These are phyloP conservation scores for Drosophila sturtevanti DNA, from an alignment of 1,140 invertebrate species.

Conservation along the genomic window DNA sequence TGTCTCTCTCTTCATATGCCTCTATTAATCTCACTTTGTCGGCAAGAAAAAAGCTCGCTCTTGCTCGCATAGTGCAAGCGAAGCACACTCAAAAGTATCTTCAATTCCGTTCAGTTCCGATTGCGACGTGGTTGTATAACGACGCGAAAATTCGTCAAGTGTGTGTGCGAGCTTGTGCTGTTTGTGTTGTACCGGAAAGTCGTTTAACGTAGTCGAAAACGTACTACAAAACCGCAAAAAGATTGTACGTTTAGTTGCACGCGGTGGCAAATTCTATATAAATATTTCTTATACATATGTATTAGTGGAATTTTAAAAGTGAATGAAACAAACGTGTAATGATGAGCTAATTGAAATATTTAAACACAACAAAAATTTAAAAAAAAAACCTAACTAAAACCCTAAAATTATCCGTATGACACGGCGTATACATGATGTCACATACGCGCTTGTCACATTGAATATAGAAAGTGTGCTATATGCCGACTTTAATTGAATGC, in stretches of 20 bases:
- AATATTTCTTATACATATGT: background rate
- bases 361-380: constrained; percentile 11
- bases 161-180: constrained; percentile 25
- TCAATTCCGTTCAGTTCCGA: constrained; percentile 56
- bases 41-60: constrained; percentile 34
- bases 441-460: constrained; percentile 62
- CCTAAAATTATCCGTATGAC: constrained; percentile 33
- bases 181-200: constrained; percentile 11
- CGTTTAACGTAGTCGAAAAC: constrained; percentile 30
- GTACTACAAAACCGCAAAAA: constrained; percentile 38
- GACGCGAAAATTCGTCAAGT: constrained; percentile 46
- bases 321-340: constrained; percentile 42
- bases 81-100: constrained; percentile 9
- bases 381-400: constrained; percentile 6
- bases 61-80: background rate
- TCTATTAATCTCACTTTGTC: background rate
- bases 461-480: constrained; percentile 43
- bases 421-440: constrained; percentile 69
- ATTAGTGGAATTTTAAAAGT: constrained; percentile 22
- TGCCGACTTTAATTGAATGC: constrained; percentile 60
- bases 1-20: constrained; percentile 4
- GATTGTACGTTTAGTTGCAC: constrained; percentile 12
- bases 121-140: constrained; percentile 81
- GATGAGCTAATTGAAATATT: constrained; percentile 28
- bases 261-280: constrained; percentile 1